phyloP scores from a whole-genome alignment of 2,888 invertebrate species.

The Tenodera sinensis region DNA sequence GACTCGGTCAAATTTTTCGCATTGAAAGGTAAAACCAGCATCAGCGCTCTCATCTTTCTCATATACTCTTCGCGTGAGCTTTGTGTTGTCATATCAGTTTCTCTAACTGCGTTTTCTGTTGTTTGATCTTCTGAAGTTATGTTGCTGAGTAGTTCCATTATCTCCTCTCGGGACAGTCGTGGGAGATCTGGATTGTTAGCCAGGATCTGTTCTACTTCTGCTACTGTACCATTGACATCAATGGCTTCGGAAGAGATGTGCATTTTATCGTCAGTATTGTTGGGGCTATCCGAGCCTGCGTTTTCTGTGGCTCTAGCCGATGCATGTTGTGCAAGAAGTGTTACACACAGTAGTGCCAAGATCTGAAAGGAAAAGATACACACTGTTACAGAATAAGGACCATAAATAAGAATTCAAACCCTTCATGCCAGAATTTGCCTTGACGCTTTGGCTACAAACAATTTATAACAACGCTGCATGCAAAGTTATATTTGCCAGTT shows the following conservation, averaged over 20 bases:
- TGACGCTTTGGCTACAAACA: too few species aligned
- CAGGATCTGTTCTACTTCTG: slow-evolving; percentile 63
- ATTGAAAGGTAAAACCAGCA: slow-evolving; percentile 65
- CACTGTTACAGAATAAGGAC: too few species aligned
- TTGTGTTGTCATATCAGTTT: not conserved
- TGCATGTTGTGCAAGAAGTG: not conserved
- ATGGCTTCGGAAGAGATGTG: not conserved
- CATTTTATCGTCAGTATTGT: not conserved
- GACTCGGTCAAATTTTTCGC: slow-evolving; percentile 52
- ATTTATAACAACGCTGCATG: too few species aligned
- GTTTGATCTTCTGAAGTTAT: slow-evolving; percentile 45
- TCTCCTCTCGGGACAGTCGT: slow-evolving; percentile 60
- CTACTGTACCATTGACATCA: slow-evolving; percentile 59
- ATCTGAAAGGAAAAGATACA: not conserved
- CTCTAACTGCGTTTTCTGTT: not conserved
- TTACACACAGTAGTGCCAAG: not conserved
- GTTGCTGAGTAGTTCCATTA: slow-evolving; percentile 62
- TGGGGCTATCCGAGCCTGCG: not conserved
- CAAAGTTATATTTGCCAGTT: too few species aligned
- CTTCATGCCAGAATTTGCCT: too few species aligned
- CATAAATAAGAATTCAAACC: too few species aligned
- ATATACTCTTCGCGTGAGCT: slow-evolving; percentile 43
- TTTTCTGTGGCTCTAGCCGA: not conserved
- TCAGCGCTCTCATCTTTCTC: slow-evolving; percentile 48
- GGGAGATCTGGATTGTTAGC: slow-evolving; percentile 60